Conservation (phyloP, 2,888 invertebrate genomes). For the Pemphredon lugubris region DNA sequence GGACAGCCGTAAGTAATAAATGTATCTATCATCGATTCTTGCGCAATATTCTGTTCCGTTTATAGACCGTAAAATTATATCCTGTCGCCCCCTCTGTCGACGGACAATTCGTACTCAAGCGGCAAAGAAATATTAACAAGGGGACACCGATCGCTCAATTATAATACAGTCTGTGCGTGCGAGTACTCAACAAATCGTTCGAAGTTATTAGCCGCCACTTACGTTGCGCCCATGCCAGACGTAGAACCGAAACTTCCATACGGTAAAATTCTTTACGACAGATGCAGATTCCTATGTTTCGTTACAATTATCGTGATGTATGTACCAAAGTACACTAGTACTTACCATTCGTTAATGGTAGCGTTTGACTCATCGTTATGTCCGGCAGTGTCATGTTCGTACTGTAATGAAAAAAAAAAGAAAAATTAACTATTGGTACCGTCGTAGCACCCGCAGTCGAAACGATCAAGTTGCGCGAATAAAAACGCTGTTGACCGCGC, state of each 20-base stretch:
- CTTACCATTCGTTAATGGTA: slow-evolving; percentile 71
- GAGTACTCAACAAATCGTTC: too few relatives aligned
- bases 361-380: slow-evolving; percentile 73
- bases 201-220: too few relatives aligned
- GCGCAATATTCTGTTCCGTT: slow-evolving; percentile 42
- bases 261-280: too few relatives aligned
- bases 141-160: slow-evolving; percentile 13
- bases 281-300: too few relatives aligned
- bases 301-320: too few relatives aligned
- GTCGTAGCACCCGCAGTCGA: slow-evolving; percentile 1
- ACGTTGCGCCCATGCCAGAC: too few relatives aligned
- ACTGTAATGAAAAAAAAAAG: slow-evolving; percentile 66
- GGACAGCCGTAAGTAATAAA: slow-evolving; percentile 42
- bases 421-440: background rate
- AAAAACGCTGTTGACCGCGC: too few relatives aligned
- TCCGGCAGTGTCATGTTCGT: slow-evolving; percentile 73
- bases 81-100: slow-evolving; percentile 45
- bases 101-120: slow-evolving; percentile 10
- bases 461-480: too few relatives aligned
- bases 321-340: too few relatives aligned
- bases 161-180: too few relatives aligned
- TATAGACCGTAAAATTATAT: slow-evolving; percentile 62
- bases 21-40: slow-evolving; percentile 32
- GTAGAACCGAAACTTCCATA: too few relatives aligned
- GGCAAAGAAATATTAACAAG: slow-evolving; percentile 30